Conservation (phyloP, 2,797 vertebrate species). For the Agapornis canus region DNA sequence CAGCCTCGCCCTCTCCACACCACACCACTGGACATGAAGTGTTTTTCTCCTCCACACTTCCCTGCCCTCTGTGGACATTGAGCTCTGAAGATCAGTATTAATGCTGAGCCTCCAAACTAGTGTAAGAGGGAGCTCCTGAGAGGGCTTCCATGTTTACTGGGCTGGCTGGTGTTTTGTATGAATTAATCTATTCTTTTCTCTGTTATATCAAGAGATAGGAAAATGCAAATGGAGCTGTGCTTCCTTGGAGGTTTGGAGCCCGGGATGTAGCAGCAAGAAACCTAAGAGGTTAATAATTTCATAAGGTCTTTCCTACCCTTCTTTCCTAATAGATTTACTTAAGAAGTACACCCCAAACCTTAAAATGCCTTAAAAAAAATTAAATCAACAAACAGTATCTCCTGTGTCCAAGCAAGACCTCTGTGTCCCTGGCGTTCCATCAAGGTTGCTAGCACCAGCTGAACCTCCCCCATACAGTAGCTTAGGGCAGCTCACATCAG, state of each 20-base stretch:
- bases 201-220: accelerated
- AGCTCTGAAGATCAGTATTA: background rate
- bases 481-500: background rate
- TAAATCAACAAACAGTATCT: background rate
- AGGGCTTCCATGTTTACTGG: background rate
- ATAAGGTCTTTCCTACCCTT: background rate
- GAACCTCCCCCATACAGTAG: background rate
- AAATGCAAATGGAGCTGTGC: background rate
- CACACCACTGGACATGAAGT: background rate
- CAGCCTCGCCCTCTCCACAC: background rate
- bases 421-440: background rate
- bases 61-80: background rate
- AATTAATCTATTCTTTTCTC: background rate
- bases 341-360: background rate
- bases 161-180: background rate
- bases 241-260: background rate
- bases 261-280: background rate
- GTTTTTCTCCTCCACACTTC: background rate
- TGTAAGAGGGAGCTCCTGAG: background rate
- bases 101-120: background rate
- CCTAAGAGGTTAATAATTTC: accelerated
- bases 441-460: background rate
- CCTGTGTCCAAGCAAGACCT: background rate
- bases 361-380: background rate
- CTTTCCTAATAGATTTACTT: background rate